These are phyloP conservation scores for Panurus biarmicus DNA, from an alignment of 2,113 vertebrate species.

Conservation along the genomic window DNA sequence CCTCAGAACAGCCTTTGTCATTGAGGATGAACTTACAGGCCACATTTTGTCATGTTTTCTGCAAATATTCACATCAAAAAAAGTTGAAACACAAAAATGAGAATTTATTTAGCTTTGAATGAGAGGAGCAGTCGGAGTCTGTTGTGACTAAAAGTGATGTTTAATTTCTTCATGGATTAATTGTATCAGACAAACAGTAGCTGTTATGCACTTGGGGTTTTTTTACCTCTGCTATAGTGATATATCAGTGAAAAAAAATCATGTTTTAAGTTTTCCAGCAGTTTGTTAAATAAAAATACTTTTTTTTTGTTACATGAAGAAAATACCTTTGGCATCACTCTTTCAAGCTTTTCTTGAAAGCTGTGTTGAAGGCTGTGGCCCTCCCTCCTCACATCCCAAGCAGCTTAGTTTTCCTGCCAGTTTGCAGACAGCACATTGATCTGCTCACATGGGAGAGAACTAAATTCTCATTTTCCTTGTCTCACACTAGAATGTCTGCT, in stretches of 20 bases:
- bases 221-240: not conserved
- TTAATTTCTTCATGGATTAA: not conserved
- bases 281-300: not conserved
- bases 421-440: not conserved
- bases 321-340: not conserved
- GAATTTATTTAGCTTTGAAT: not conserved
- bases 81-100: not conserved
- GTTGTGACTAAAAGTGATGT: not conserved
- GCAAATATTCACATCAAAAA: not conserved
- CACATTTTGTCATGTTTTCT: not conserved
- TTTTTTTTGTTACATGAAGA: not conserved
- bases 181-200: not conserved
- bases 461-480: not conserved
- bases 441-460: not conserved
- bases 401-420: not conserved
- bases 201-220: not conserved
- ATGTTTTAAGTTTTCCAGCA: not conserved
- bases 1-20: not conserved
- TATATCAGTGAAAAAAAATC: not conserved
- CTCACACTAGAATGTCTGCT: not conserved
- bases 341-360: not conserved
- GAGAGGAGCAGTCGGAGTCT: not conserved
- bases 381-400: not conserved
- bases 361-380: not conserved
- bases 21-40: not conserved